Evolutionary conservation across 2,113 vertebrate species (phyloP), one percentile per base, ranked within the genome.

Genomic region (Hystrix brachyura): DNA sequence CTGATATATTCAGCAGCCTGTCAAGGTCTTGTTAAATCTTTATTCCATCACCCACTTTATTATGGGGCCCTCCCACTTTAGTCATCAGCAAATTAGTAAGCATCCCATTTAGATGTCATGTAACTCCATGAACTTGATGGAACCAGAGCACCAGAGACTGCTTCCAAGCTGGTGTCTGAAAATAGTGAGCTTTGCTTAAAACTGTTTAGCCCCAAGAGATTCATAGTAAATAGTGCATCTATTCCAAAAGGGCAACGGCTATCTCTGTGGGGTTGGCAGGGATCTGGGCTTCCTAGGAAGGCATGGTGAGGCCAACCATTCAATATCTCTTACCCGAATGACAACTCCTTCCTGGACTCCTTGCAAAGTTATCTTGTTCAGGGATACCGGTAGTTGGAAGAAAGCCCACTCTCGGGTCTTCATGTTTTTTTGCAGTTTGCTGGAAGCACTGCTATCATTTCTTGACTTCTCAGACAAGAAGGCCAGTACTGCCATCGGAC

Each of bases 401-500:
- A 43, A 19, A 90, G 57, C 55, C 72, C 9, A 29, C 53, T 55
- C 74, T 83, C 85, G 95, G 76, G 19, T 79, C 13, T 29, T 25
- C 85, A 3, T 3, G 48, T 25, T 7, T 91, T 82, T 91, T 97
- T 87, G 60, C 98, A 99, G 99, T 94, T 99, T 99, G 98, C 97
- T 98, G 93, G 98, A 98, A 97, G 98, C 98, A 83, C 97, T 99
- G 98, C 96, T 99, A 97, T 97, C 4, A 0, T 99, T 98, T 92
- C 67, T 99, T 65, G 98, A 91, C 80, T 95, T 88, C 95, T 90
- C 94, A 27, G 98, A 98, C 86, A 98, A 96, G 96, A 98, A 98
- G 93, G 98, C 98, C 91, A 95, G 64, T 38, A 92, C 53, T 46
- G 99, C 99, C 17, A 98, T 99, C 95, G 90, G 89, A 48, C 96